Evolutionary conservation across 2,888 invertebrate species (phyloP).

Genomic region (Allophyes oxyacanthae): DNA sequence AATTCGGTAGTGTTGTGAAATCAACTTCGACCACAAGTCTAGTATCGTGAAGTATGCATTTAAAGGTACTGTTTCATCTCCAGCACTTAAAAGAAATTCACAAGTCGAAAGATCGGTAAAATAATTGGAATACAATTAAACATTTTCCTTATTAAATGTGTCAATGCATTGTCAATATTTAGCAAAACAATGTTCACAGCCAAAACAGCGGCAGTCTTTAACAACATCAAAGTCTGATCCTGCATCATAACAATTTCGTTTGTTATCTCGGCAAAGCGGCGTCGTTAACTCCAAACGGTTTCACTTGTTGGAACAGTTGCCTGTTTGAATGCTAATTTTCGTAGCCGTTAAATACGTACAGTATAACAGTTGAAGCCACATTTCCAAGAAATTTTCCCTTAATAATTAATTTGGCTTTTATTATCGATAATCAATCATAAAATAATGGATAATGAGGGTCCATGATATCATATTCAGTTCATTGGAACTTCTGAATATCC

Average conservation of each 20-base stretch:
- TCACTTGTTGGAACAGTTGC: conserved; percentile 62
- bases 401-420: not conserved
- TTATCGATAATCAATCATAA: not conserved
- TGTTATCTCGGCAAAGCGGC: conserved; percentile 64
- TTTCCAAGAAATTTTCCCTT: conserved; percentile 8
- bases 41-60: no score
- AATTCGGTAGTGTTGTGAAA: no score
- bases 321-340: conserved; percentile 63
- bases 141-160: not conserved
- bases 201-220: conserved; percentile 22
- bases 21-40: no score
- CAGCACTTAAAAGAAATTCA: no score
- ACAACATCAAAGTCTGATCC: conserved; percentile 54
- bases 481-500: no score
- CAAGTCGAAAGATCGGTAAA: no score
- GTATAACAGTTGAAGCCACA: conserved; percentile 22
- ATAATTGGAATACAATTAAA: no score
- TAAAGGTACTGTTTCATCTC: no score
- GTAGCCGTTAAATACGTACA: conserved; percentile 38
- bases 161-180: conserved; percentile 12
- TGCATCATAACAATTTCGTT: conserved; percentile 62
- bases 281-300: conserved; percentile 59
- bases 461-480: no score
- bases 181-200: conserved; percentile 5
- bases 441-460: no score